Evolutionary conservation across 35 echinoderm and acorn worm genomes (phyloP), one percentile per base, ranked within the genome.

Genomic region (Nesometra sesokonis): DNA sequence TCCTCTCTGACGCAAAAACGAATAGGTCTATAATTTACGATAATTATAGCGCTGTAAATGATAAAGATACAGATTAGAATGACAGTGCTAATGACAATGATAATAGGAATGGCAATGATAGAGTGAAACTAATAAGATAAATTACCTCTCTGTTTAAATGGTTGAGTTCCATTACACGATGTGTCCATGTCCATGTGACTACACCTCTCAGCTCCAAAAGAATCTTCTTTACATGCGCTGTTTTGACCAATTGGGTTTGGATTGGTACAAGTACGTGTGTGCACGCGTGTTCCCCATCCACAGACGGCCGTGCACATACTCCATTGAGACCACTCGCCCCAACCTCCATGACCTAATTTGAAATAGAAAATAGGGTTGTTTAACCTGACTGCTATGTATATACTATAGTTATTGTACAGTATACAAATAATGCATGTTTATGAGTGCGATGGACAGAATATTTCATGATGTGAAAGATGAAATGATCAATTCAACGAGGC

Each of bases 241-340:
- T 79, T 82, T 23, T 8, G 0, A 31, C 84, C 89, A 21, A 88
- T 79, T 19, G 91, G 91, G 7, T 33, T 85, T 19, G 95, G 95
- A 35, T 93, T 91, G 38, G 80, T 83, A 30, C 95, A 97, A 21
- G 47, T 29, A 33, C 95, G 82, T 19, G 85, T 33, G 27, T 87
- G 80, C 0, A 89, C 78, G 4, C 78, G 89, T 30, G 67, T 81
- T 17, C 91, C 95, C 32, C 90, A 11, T 9, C 91, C 88, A 82
- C 95, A 97, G 17, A 93, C 32, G n/a, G 83, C 84, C 23, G 91
- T 91, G 37, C 95, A 97, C 17, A 84, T 82, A 1, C 77, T 81
- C 95, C 95, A 97, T 77, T 91, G 88, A 57, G 47, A 31, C 95
- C 95, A 97, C 11, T 38, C 37, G 47, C 47, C 85, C 87, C 88